A percentile compares a stretch with the other conserved stretches of the same genome.
Conservation (phyloP, 2,797 vertebrate genomes). For the Hybognathus amarus region DNA sequence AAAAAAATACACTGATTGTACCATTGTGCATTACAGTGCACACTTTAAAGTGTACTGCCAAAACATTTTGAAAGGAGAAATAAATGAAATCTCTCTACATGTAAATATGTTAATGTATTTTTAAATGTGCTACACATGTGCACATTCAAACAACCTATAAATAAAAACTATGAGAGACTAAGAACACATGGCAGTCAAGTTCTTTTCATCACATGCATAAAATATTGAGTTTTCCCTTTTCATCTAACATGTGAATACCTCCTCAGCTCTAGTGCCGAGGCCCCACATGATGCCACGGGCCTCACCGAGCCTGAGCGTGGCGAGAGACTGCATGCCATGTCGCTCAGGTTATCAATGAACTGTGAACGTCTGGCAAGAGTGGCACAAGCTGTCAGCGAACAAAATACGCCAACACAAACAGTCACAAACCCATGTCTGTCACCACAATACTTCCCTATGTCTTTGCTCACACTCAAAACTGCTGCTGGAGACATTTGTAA, state of each 20-base stretch:
- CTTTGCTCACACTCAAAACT: constrained; percentile 78
- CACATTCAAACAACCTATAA: neutral
- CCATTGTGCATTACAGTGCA: neutral
- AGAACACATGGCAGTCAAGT: constrained; percentile 8
- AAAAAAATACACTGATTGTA: neutral
- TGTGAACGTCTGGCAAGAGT: constrained; percentile 80
- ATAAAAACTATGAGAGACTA: neutral
- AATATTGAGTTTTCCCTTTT: neutral
- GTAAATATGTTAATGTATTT: constrained; percentile 12
- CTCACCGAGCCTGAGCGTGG: constrained; percentile 76
- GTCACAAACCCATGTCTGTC: constrained; percentile 72
- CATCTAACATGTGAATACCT: constrained; percentile 13
- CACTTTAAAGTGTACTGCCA: neutral
- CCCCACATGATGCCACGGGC: constrained; percentile 54
- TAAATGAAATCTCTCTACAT: neutral
- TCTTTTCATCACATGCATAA: neutral
- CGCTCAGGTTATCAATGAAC: constrained; percentile 81
- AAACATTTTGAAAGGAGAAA: neutral
- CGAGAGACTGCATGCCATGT: constrained; percentile 76
- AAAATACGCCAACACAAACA: constrained; percentile 82
- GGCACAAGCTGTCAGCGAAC: constrained; percentile 68
- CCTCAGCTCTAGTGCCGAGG: constrained; percentile 51
- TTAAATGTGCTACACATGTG: constrained; percentile 13
- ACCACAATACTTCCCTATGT: constrained; percentile 78
- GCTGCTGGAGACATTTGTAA: constrained; percentile 65